phyloP scores from a whole-genome alignment of 2,113 vertebrate species.

The Mixornis gularis region DNA sequence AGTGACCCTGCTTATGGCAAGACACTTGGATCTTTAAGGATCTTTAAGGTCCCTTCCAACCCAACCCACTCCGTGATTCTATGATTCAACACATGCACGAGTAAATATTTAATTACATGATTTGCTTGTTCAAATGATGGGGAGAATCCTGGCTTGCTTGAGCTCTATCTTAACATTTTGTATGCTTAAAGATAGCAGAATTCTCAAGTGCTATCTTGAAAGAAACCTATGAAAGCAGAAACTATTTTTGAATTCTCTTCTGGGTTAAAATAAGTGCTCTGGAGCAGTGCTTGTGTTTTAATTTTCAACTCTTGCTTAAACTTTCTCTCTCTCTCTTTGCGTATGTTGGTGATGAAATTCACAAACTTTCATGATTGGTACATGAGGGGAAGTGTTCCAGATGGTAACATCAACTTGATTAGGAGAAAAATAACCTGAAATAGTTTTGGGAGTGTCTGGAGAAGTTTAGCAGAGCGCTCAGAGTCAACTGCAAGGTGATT shows the following conservation, averaged over 20 bases:
- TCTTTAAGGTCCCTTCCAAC: neutral
- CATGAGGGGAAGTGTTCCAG: neutral
- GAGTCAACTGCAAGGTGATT: neutral
- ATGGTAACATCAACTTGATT: neutral
- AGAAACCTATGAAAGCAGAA: neutral
- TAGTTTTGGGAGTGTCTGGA: neutral
- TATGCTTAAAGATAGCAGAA: neutral
- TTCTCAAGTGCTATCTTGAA: neutral
- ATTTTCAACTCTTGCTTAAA: neutral
- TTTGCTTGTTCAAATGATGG: neutral
- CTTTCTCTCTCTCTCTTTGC: neutral
- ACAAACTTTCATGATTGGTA: neutral
- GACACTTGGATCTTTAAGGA: fast-evolving
- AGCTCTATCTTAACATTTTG: neutral
- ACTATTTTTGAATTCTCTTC: neutral
- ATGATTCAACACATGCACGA: fast-evolving
- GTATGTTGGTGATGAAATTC: neutral
- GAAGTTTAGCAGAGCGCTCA: neutral
- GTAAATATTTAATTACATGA: neutral
- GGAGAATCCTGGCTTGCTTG: neutral
- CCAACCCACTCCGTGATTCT: neutral
- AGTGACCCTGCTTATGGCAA: neutral
- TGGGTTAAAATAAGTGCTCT: neutral
- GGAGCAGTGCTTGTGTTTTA: neutral
- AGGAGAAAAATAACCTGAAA: neutral